phyloP scores from a whole-genome alignment of 2,113 vertebrate species.

The human region GRCh38 chr18:10663001-10663500 shows the following conservation, averaged over 20 bases:
- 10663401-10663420: background rate
- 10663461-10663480: background rate
- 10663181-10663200: background rate
- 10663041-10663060: background rate
- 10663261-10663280: background rate
- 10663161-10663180: background rate
- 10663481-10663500: background rate
- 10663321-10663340: background rate
- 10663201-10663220: background rate
- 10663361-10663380: background rate
- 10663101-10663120: too few relatives aligned
- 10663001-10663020: background rate
- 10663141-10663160: background rate
- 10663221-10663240: background rate
- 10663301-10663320: background rate
- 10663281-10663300: too few relatives aligned
- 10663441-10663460: background rate
- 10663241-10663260: background rate
- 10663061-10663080: background rate
- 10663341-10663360: background rate
- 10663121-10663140: too few relatives aligned
- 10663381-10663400: background rate
- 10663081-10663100: fast-evolving
- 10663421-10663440: background rate
- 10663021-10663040: background rate